Evolutionary conservation across 2,113 vertebrate species (phyloP).

Genomic region (Lutjanus erythropterus): DNA sequence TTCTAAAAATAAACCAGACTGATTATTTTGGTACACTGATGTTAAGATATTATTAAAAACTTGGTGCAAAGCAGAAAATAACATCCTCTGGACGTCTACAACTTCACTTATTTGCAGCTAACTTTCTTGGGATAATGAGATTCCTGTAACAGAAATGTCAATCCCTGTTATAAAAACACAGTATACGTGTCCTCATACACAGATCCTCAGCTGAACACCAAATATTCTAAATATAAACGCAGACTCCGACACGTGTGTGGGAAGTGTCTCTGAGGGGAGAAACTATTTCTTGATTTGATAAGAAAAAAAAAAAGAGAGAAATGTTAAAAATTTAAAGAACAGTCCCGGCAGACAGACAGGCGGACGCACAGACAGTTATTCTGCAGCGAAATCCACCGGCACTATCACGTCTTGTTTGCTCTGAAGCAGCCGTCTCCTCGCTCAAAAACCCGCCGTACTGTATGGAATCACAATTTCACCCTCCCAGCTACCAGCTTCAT

Average conservation of each 20-base stretch:
- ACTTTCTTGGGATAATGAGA: not conserved
- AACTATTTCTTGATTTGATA: conserved; percentile 19
- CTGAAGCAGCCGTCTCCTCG: conserved; percentile 51
- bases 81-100: not conserved
- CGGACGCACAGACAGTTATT: not conserved
- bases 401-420: conserved; percentile 48
- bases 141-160: conserved; percentile 32
- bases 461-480: conserved; percentile 63
- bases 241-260: not conserved
- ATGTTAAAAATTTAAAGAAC: conserved; percentile 13
- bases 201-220: not conserved
- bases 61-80: not conserved
- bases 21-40: not conserved
- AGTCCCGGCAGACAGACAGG: not conserved
- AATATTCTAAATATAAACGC: not conserved
- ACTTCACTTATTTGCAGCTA: too few species aligned
- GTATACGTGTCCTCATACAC: too few species aligned
- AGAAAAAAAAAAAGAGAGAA: not conserved
- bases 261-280: not conserved
- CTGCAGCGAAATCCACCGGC: conserved; percentile 27
- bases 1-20: not conserved
- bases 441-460: conserved; percentile 19
- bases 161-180: not conserved
- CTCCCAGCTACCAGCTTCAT: conserved; percentile 53
- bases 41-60: not conserved